These are phyloP conservation scores for Xylocampa areola DNA, from an alignment of 2,888 invertebrate species.

Conservation along the genomic window DNA sequence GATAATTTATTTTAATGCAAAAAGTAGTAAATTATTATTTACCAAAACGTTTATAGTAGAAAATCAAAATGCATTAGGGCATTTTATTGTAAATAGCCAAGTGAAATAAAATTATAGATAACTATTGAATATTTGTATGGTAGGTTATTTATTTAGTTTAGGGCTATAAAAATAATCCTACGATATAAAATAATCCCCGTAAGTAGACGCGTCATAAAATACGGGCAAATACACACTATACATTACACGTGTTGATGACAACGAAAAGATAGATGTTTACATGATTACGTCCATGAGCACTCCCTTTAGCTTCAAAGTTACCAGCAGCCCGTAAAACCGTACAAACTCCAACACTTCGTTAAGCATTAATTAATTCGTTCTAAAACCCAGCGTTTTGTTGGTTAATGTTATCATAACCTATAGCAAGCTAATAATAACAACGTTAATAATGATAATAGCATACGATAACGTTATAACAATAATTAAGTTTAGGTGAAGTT, in stretches of 20 bases:
- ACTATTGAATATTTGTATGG: no score
- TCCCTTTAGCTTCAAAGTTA: slow-evolving; percentile 45
- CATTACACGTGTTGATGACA: slow-evolving; percentile 21
- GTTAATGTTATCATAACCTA: slow-evolving; percentile 42
- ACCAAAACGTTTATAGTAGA: no score
- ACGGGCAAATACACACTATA: not conserved
- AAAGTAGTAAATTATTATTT: no score
- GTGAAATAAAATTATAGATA: no score
- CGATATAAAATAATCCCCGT: no score
- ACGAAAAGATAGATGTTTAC: slow-evolving; percentile 26
- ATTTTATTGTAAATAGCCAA: no score
- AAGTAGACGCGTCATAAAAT: no score
- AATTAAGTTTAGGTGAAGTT: slow-evolving; percentile 28
- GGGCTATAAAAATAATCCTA: no score
- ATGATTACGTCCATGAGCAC: slow-evolving; percentile 39
- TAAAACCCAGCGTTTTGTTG: slow-evolving; percentile 36
- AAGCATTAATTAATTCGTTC: slow-evolving; percentile 52
- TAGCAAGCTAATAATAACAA: slow-evolving; percentile 26
- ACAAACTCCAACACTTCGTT: slow-evolving; percentile 48
- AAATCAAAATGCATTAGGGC: no score
- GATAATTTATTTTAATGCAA: no score
- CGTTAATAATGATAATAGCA: slow-evolving; percentile 31
- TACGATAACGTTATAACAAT: slow-evolving; percentile 11
- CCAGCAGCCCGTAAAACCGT: slow-evolving; percentile 41
- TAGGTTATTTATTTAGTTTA: no score